phyloP scores from a whole-genome alignment of 2,113 vertebrate species.

The Gopherus flavomarginatus region DNA sequence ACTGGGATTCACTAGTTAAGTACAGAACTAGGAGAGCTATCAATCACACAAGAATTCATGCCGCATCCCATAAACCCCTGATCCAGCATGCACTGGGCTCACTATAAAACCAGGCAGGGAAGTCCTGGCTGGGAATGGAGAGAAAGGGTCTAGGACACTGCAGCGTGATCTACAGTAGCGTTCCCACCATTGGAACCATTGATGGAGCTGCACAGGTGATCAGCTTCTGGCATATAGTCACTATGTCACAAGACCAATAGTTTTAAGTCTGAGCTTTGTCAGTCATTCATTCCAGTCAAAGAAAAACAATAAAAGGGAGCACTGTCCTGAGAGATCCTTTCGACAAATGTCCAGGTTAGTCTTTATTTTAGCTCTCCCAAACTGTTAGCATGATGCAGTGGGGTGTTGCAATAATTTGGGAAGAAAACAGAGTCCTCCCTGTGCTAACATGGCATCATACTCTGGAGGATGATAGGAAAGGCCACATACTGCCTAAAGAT shows the following conservation, averaged over 20 bases:
- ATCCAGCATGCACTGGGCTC: neutral
- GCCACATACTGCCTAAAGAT: neutral
- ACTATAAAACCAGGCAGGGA: neutral
- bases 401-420: neutral
- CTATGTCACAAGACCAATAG: neutral
- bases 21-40: neutral
- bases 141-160: neutral
- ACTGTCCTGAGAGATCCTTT: neutral
- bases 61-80: neutral
- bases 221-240: neutral
- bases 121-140: neutral
- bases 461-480: neutral
- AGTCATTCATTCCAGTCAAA: neutral
- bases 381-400: neutral
- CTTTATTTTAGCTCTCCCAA: neutral
- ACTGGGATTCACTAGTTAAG: neutral
- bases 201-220: neutral
- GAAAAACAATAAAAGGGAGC: neutral
- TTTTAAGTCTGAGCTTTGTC: neutral
- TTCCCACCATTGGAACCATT: neutral
- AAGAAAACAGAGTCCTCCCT: neutral
- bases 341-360: neutral
- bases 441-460: neutral
- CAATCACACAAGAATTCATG: neutral
- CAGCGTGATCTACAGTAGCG: neutral